Conservation (phyloP, 2,888 invertebrate genomes). For the Folsomia candida region DNA sequence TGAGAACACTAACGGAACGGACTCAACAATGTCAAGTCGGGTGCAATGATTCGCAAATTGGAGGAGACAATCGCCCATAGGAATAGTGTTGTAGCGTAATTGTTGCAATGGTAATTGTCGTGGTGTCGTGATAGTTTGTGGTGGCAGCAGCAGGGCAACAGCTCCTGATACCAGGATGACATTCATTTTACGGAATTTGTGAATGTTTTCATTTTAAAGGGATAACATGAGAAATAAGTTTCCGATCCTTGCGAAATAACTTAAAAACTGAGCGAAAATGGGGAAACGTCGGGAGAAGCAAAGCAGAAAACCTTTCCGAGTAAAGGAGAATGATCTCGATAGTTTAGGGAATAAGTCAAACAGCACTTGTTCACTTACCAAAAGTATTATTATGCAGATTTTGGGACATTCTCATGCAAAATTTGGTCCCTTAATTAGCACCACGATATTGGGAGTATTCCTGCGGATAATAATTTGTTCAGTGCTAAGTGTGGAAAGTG, state of each 20-base stretch:
- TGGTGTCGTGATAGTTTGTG: too few species aligned
- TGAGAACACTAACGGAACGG: neutral
- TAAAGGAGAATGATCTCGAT: too few species aligned
- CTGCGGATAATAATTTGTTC: neutral
- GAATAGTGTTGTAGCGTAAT: too few species aligned
- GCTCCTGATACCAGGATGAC: too few species aligned
- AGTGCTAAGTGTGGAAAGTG: neutral
- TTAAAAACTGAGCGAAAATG: neutral
- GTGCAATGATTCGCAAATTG: constrained; percentile 7
- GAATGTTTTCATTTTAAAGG: too few species aligned
- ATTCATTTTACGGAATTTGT: neutral
- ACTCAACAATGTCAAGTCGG: neutral
- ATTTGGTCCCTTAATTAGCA: too few species aligned
- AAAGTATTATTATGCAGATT: too few species aligned
- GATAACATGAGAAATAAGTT: too few species aligned
- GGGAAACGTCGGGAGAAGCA: neutral
- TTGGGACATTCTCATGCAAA: neutral
- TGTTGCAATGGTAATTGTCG: too few species aligned
- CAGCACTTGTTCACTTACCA: too few species aligned
- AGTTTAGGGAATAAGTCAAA: too few species aligned
- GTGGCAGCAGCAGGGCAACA: too few species aligned
- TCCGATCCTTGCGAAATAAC: neutral
- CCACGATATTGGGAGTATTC: neutral
- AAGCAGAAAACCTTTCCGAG: neutral
- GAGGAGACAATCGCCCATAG: neutral